These are phyloP conservation scores for Poecilus cupreus DNA, from an alignment of 2,888 invertebrate genomes.

Conservation along the genomic window DNA sequence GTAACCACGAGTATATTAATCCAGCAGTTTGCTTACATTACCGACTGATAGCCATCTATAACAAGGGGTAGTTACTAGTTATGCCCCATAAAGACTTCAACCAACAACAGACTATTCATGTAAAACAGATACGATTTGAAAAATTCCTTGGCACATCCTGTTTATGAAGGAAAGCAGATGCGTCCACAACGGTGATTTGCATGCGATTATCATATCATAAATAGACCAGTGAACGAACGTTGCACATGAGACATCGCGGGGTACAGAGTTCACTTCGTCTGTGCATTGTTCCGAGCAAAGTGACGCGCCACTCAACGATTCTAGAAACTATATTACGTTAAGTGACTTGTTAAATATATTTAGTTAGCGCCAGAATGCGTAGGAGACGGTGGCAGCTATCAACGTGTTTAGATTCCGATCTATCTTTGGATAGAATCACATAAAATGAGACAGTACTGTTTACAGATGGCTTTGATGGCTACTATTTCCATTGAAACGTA, in stretches of 20 bases:
- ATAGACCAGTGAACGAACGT: conserved; percentile 41
- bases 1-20: no score
- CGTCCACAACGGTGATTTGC: conserved; percentile 14
- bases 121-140: conserved; percentile 16
- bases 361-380: no score
- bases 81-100: background rate
- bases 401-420: no score
- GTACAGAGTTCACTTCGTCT: background rate
- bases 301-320: background rate
- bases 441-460: no score
- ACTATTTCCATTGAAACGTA: no score
- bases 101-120: conserved; percentile 31
- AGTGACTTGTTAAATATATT: background rate
- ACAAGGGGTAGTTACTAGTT: background rate
- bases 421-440: no score
- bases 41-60: background rate
- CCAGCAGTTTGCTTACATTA: background rate
- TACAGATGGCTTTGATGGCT: no score
- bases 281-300: background rate
- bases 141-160: background rate
- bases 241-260: background rate
- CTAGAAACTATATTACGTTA: background rate
- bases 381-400: no score
- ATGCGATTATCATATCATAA: conserved; percentile 53
- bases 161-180: conserved; percentile 27